Percentiles rank a stretch among this genome's conserved stretches.
Conservation (phyloP, 2,113 vertebrate genomes). For the Sebastes fasciatus region DNA sequence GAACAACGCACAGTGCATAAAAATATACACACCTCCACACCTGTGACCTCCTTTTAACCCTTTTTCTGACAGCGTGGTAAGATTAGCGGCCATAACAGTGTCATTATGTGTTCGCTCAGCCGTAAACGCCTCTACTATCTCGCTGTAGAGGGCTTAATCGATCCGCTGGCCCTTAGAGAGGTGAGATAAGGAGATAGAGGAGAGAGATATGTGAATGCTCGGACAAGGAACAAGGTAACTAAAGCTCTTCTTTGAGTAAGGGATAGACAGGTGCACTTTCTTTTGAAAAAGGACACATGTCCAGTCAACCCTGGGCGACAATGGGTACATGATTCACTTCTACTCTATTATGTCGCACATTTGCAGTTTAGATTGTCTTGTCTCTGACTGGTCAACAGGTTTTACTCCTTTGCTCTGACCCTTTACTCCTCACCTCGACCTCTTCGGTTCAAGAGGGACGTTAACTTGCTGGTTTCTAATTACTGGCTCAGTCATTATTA, state of each 20-base stretch:
- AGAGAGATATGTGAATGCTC: slow-evolving; percentile 33
- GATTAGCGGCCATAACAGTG: slow-evolving; percentile 76
- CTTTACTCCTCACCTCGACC: slow-evolving; percentile 28
- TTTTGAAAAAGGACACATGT: background rate
- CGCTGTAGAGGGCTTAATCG: slow-evolving; percentile 51
- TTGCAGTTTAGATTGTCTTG: slow-evolving; percentile 2
- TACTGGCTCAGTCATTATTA: slow-evolving; percentile 65
- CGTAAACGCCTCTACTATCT: slow-evolving; percentile 77
- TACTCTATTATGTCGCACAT: background rate
- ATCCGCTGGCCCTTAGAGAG: slow-evolving; percentile 64
- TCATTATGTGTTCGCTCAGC: slow-evolving; percentile 73
- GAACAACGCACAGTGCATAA: slow-evolving; percentile 52
- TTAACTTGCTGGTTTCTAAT: slow-evolving; percentile 64
- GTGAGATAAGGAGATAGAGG: slow-evolving; percentile 67
- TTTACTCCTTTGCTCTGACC: slow-evolving; percentile 25
- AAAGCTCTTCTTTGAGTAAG: slow-evolving; percentile 13
- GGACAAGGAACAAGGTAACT: slow-evolving; percentile 35
- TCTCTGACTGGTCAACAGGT: background rate
- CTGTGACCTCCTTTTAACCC: slow-evolving; percentile 72
- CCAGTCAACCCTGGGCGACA: background rate
- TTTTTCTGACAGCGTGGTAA: slow-evolving; percentile 62
- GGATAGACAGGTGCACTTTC: background rate
- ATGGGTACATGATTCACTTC: background rate
- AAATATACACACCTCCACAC: slow-evolving; percentile 68
- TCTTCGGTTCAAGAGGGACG: slow-evolving; percentile 17